phyloP scores from a whole-genome alignment of 2,888 invertebrate genomes.

The Euplexia lucipara region DNA sequence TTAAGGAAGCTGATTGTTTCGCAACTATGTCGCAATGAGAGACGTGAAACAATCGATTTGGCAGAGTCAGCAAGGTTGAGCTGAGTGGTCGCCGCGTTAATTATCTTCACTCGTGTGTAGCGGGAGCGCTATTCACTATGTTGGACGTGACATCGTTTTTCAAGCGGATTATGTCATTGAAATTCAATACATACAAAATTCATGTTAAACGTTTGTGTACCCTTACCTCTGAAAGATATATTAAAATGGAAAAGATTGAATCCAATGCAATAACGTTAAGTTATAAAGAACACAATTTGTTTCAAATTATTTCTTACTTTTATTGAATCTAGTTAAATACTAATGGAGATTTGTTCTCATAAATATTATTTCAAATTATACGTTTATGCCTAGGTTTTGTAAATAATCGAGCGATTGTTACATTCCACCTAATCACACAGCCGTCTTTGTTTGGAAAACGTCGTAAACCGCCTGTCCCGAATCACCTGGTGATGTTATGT shows the following conservation, averaged over 20 bases:
- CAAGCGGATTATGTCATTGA: constrained; percentile 49
- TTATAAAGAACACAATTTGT: constrained; percentile 28
- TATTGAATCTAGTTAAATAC: constrained; percentile 21
- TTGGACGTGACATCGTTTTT: constrained; percentile 51
- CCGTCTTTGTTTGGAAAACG: constrained; percentile 54
- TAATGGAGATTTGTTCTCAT: constrained; percentile 4
- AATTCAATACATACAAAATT: constrained; percentile 38
- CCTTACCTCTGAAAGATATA: constrained; percentile 12
- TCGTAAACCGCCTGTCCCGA: constrained; percentile 66
- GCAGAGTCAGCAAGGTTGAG: constrained; percentile 53
- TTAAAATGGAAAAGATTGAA: constrained; percentile 17
- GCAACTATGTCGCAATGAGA: constrained; percentile 64
- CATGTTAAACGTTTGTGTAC: not conserved
- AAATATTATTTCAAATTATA: constrained; percentile 27
- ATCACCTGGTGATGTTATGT: constrained; percentile 73
- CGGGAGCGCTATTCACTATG: constrained; percentile 42
- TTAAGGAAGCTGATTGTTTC: constrained; percentile 70
- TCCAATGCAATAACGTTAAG: constrained; percentile 8
- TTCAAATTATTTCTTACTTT: constrained; percentile 10
- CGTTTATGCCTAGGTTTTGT: constrained; percentile 14
- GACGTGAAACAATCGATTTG: constrained; percentile 61
- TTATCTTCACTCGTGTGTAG: constrained; percentile 53
- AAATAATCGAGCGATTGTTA: constrained; percentile 38
- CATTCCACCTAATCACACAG: constrained; percentile 40
- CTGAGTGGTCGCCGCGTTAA: constrained; percentile 46